Evolutionary conservation across 2,888 invertebrate genomes (phyloP), one percentile per base, ranked within the genome.

Genomic region (Erynnis tages): DNA sequence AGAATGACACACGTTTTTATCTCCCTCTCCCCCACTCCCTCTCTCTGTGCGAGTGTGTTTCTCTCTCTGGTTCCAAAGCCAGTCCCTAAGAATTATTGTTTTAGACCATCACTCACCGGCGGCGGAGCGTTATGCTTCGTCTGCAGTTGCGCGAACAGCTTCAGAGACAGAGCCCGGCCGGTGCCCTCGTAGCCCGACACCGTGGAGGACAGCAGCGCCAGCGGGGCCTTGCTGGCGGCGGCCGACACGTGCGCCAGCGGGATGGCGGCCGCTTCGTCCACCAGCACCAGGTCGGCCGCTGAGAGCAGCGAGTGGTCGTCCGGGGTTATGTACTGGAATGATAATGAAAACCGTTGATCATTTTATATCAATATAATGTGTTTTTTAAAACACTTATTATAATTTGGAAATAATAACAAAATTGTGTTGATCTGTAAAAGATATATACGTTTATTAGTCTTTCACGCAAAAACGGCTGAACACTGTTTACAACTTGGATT

Each of bases 181-280:
- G 99, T 99, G 47, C 99, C 99, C 87, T 99, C 99, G 76, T 99
- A 99, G 0, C 99, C 99, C 69, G 98, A 97, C 32, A 99, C 96
- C 0, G 99, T 99, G 0, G 99, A 99, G 0, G 99, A 94, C 73
- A 99, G 92, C 73, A 99, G 96, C 7, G 97, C 96, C 25, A 99
- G 91, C 68, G 98, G 98, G 0, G 98, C 97, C 0, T 95, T 96
- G 52, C 96, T 90, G 79, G 98, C 94, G 1, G 94, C 93, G 37
- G 94, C 93, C 61, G 97, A 96, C 0, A 99, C 98, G 65, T 96
- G 93, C 0, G 96, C 95, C 53, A 99, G 87, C 0, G 99, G 99
- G 62, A 99, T 99, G 4, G 99, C 99, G 0, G 99, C 99, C 1
- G 99, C 99, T 82, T 99, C 99, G 80, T 99, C 99, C 53, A 99